Conservation (phyloP, 1,140 invertebrate genomes). For the Camponotus pennsylvanicus region DNA sequence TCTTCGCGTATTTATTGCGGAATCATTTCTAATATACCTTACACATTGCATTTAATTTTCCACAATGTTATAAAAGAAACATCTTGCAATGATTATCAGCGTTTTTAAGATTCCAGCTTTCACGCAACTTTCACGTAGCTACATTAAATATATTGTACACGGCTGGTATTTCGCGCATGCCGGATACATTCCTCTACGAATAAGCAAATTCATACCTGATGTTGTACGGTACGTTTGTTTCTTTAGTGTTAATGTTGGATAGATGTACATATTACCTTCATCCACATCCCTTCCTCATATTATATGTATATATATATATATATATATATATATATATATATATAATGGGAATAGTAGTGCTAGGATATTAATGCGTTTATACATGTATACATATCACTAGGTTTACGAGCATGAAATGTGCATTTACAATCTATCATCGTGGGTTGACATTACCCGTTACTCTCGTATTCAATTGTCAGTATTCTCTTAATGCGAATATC, state of each 20-base stretch:
- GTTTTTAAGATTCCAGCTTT: too few relatives aligned
- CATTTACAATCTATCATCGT: constrained; percentile 42
- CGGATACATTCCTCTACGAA: not conserved
- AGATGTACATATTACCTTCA: not conserved
- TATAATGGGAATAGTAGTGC: constrained; percentile 26
- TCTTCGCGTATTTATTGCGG: too few relatives aligned
- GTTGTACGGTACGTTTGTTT: not conserved
- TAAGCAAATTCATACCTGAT: not conserved
- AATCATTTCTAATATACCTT: too few relatives aligned
- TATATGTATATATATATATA: constrained; percentile 24
- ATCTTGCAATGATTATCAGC: too few relatives aligned
- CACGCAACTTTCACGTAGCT: not conserved
- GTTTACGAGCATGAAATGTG: constrained; percentile 28
- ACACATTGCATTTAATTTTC: too few relatives aligned
- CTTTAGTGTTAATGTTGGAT: not conserved
- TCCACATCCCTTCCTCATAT: not conserved
- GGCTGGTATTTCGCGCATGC: not conserved
- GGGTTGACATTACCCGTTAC: not conserved
- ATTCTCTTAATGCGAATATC: constrained; percentile 34
- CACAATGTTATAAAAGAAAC: too few relatives aligned
- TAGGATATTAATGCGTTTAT: constrained; percentile 11
- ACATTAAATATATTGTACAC: not conserved
- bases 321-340: not conserved
- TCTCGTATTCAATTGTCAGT: constrained; percentile 4
- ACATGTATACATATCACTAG: not conserved